Evolutionary conservation across 2,888 invertebrate genomes (phyloP).

Genomic region (Limulus polyphemus): DNA sequence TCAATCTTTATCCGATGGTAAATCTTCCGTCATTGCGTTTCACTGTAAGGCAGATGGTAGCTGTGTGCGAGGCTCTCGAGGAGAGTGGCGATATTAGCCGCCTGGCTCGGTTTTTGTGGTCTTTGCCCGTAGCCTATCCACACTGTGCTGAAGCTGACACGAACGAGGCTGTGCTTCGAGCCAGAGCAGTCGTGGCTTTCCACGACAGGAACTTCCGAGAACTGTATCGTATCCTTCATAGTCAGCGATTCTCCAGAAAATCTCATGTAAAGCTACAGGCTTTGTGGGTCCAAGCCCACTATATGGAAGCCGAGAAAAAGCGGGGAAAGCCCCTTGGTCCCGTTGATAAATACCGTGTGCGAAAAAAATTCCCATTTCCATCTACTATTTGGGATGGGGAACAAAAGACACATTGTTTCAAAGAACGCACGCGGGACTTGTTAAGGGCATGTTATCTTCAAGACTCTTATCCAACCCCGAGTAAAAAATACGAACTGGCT

Average conservation of each 20-base stretch:
- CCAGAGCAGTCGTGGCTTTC: constrained; percentile 74
- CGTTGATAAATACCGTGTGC: constrained; percentile 81
- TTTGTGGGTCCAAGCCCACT: constrained; percentile 93
- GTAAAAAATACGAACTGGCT: constrained; percentile 80
- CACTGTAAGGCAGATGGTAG: constrained; percentile 69
- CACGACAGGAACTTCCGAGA: constrained; percentile 81
- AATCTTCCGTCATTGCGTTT: constrained; percentile 71
- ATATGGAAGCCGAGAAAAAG: constrained; percentile 80
- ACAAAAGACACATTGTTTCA: constrained; percentile 94
- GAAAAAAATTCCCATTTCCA: constrained; percentile 86
- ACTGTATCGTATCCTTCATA: constrained; percentile 74
- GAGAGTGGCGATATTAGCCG: constrained; percentile 86
- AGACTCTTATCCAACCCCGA: constrained; percentile 91
- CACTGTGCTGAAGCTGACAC: constrained; percentile 59
- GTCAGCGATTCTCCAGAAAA: constrained; percentile 75
- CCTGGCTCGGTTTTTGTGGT: constrained; percentile 76
- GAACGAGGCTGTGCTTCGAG: constrained; percentile 72
- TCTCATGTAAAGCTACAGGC: constrained; percentile 75
- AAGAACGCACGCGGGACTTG: constrained; percentile 80
- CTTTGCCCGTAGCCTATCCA: constrained; percentile 78
- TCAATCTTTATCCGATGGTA: constrained; percentile 48
- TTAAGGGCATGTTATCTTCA: constrained; percentile 96
- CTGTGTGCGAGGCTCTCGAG: constrained; percentile 88
- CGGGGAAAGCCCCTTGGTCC: constrained; percentile 81
- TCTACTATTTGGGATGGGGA: constrained; percentile 91